Conservation (phyloP, 2,797 vertebrate genomes). For the Sphenopsis melanotis region DNA sequence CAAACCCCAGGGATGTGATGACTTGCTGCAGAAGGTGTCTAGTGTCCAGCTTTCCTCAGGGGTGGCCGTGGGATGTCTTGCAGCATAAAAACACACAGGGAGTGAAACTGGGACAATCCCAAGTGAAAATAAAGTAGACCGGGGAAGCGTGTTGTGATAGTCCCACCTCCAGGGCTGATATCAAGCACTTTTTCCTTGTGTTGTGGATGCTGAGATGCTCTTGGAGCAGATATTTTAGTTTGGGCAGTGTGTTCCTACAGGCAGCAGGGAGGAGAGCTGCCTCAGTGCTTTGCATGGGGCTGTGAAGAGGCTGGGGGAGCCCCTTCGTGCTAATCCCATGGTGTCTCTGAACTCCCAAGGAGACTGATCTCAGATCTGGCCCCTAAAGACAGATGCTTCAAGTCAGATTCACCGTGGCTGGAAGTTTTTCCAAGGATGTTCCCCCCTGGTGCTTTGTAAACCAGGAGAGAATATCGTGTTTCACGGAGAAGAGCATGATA, state of each 20-base stretch:
- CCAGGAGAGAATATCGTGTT: background rate
- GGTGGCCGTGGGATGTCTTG: background rate
- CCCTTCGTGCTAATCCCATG: background rate
- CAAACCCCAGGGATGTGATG: slow-evolving; percentile 43
- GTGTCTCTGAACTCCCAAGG: slow-evolving; percentile 39
- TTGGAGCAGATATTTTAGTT: background rate
- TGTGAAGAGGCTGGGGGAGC: background rate
- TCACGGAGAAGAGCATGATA: background rate
- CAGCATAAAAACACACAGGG: background rate
- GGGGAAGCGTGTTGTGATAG: background rate
- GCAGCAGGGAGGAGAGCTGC: background rate
- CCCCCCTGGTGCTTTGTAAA: slow-evolving; percentile 8
- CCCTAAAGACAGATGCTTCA: slow-evolving; percentile 22
- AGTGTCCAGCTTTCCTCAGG: slow-evolving; percentile 47
- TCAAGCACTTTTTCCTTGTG: background rate
- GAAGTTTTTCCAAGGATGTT: slow-evolving; percentile 39
- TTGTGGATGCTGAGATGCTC: background rate
- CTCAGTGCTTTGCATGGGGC: fast-evolving
- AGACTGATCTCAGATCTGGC: background rate
- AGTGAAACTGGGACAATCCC: background rate
- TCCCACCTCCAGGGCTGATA: background rate
- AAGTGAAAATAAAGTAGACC: background rate
- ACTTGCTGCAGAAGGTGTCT: slow-evolving; percentile 41
- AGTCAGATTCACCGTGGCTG: slow-evolving; percentile 36
- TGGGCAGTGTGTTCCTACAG: background rate